Conservation (phyloP, 2,113 vertebrate genomes). For the Coregonus clupeaformis region DNA sequence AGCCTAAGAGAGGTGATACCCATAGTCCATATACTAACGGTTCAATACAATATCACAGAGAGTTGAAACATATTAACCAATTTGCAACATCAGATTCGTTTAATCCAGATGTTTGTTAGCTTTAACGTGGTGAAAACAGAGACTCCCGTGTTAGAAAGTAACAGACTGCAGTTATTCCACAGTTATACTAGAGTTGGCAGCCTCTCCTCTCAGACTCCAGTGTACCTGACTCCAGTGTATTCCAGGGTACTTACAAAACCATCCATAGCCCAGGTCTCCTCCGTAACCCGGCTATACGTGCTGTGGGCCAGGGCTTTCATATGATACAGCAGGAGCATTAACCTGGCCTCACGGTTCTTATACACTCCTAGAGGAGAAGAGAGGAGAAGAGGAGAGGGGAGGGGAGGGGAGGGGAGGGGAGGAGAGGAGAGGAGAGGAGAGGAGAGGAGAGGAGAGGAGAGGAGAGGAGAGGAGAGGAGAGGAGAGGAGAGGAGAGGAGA, state of each 20-base stretch:
- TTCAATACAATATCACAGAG: not conserved
- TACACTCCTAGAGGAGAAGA: constrained; percentile 81
- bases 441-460: not conserved
- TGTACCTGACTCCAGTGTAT: constrained; percentile 22
- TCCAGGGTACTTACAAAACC: constrained; percentile 88
- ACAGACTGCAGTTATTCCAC: not conserved
- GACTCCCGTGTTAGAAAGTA: not conserved
- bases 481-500: not conserved
- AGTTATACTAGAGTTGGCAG: constrained; percentile 15
- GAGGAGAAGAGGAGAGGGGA: constrained; percentile 15
- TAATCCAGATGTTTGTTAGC: too few relatives aligned
- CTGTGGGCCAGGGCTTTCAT: constrained; percentile 85
- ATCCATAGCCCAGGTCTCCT: constrained; percentile 96
- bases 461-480: not conserved
- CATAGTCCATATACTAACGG: not conserved
- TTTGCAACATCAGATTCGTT: not conserved
- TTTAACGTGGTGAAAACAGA: not conserved
- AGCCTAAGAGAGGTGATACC: too few relatives aligned
- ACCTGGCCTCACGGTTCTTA: constrained; percentile 91
- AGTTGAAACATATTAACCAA: not conserved
- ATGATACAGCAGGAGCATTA: constrained; percentile 89
- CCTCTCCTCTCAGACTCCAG: constrained; percentile 32
- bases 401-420: constrained; percentile 8
- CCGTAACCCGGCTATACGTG: constrained; percentile 84
- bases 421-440: not conserved